Conservation (phyloP, 2,113 vertebrate genomes). For the Cisticola juncidis region DNA sequence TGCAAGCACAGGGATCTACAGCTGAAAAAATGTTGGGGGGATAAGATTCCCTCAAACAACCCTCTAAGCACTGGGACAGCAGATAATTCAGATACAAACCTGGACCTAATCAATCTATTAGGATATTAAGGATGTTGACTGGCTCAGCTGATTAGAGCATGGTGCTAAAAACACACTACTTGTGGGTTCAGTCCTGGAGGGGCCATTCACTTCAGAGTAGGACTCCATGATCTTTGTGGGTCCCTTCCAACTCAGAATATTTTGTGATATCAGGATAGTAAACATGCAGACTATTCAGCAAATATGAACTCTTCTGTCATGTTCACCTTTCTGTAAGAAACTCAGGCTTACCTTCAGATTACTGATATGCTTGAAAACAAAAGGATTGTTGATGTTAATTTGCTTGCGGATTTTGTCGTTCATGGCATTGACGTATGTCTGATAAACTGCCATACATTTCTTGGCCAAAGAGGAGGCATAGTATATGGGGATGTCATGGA, state of each 20-base stretch:
- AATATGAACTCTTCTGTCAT: neutral
- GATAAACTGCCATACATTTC: constrained; percentile 98
- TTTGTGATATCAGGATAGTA: neutral
- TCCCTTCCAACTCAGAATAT: neutral
- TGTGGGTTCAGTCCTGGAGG: neutral
- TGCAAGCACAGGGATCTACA: neutral
- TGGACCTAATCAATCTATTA: neutral
- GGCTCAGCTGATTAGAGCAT: neutral
- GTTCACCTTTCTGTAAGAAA: neutral
- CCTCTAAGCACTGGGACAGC: neutral
- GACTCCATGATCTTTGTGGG: neutral
- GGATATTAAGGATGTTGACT: neutral
- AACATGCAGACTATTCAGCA: neutral
- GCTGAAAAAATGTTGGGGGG: neutral
- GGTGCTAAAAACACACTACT: neutral
- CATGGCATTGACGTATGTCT: constrained; percentile 98
- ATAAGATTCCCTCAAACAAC: neutral
- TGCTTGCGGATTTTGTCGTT: constrained; percentile 99
- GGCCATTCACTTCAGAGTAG: neutral
- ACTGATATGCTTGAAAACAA: constrained; percentile 98
- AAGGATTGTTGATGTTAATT: constrained; percentile 98
- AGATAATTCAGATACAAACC: neutral
- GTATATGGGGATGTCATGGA: constrained; percentile 97
- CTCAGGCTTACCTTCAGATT: constrained; percentile 88
- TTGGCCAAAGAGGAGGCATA: constrained; percentile 97